Evolutionary conservation across 2,797 vertebrate species (phyloP), one percentile per base, ranked within the genome.

Genomic region (Loriculus beryllinus): DNA sequence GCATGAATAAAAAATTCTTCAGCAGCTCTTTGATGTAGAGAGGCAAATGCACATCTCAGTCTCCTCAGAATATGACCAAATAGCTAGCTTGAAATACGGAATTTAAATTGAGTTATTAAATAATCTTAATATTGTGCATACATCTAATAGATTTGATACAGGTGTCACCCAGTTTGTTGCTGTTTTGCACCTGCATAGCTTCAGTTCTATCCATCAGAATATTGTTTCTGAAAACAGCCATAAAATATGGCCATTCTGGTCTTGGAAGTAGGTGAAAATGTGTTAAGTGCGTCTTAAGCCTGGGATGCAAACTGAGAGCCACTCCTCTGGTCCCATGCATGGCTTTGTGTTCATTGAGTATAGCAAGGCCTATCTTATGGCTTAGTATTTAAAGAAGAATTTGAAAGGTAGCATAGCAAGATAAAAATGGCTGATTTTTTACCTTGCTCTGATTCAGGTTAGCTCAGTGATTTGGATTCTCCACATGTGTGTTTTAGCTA

Each of bases 291-390:
- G 15, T 45, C 23, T 76, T 23, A 57, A 31, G n/a, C 35, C 60
- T 39, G 54, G 45, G n/a, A 3, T 79, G 7, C 28, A 33, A 69
- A 42, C 15, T 42, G n/a, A 56, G n/a, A 49, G 17, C 21, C 4
- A 0, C 20, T 90, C 8, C 4, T 28, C 35, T 63, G 59, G n/a
- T 52, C 6, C 7, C 21, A 3, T 48, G 19, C 1, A 1, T 26
- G 23, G 33, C 26, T 56, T 33, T 62, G 40, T 67, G 52, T 62
- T 33, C 14, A 19, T 19, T 26, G 43, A 35, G 25, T 45, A 35
- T 29, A 37, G 31, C 18, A 52, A 52, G 29, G 17, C 33, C 42
- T 65, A 14, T 37, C 13, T 82, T 47, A 35, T 23, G 17, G 31
- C 9, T 67, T 67, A 22, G n/a, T 6, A 13, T 49, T 80, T 28